A percentile compares a stretch with the other conserved stretches of the same genome.
These are phyloP conservation scores for Tribolium castaneum DNA, from an alignment of 1,140 invertebrate genomes.

Conservation along the genomic window DNA sequence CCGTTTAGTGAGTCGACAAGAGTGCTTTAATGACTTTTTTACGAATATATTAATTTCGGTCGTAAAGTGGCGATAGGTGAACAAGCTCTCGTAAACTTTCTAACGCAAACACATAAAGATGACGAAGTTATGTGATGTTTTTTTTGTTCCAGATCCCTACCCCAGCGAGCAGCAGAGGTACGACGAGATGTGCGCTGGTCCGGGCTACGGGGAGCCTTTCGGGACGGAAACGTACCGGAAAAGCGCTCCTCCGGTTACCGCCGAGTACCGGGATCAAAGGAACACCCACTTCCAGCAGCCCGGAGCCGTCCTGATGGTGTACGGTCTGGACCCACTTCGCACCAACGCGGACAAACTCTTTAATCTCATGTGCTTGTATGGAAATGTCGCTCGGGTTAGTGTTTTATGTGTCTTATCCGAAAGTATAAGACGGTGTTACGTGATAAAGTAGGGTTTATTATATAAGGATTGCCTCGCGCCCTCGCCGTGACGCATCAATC, in stretches of 20 bases:
- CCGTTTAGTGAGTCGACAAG: neutral
- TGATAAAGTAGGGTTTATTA: constrained; percentile 23
- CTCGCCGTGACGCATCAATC: constrained; percentile 22
- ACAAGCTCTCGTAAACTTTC: neutral
- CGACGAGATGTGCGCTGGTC: constrained; percentile 59
- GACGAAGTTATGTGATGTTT: neutral
- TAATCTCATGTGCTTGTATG: constrained; percentile 98
- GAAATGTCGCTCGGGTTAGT: constrained; percentile 95
- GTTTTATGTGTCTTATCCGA: neutral
- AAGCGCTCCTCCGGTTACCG: constrained; percentile 51
- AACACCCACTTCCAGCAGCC: constrained; percentile 70
- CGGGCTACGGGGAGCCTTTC: constrained; percentile 62
- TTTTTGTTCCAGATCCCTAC: constrained; percentile 60
- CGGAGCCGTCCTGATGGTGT: constrained; percentile 97
- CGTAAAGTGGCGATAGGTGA: neutral
- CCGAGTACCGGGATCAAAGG: constrained; percentile 57
- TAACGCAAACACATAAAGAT: no score
- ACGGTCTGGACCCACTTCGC: constrained; percentile 92
- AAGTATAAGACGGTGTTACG: constrained; percentile 2
- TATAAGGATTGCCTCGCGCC: constrained; percentile 17
- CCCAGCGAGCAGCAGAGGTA: constrained; percentile 59
- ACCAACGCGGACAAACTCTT: constrained; percentile 98
- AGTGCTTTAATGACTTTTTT: neutral
- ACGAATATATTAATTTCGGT: constrained; percentile 5
- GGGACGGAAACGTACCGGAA: constrained; percentile 59